phyloP scores from a whole-genome alignment of 1,140 invertebrate genomes.

The Drosophila nikananu region DNA sequence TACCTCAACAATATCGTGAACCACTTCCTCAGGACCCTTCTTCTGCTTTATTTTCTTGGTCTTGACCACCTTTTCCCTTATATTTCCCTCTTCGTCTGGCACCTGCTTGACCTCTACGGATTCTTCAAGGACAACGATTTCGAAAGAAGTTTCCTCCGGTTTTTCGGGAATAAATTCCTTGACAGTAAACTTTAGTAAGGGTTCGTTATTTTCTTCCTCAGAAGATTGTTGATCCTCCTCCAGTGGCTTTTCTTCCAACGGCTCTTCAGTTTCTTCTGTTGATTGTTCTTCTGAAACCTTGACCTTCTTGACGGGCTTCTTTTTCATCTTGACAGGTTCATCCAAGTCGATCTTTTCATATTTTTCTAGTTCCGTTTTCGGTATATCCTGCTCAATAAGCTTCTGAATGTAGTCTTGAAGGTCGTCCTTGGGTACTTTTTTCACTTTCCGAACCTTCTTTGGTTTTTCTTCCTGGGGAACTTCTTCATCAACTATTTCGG shows the following conservation, averaged over 20 bases:
- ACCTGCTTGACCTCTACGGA: constrained; percentile 48
- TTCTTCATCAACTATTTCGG: constrained; percentile 31
- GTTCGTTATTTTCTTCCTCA: constrained; percentile 52
- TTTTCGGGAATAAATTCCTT: constrained; percentile 73
- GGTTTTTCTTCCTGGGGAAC: constrained; percentile 67
- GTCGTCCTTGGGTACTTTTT: constrained; percentile 76
- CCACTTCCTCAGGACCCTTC: constrained; percentile 59
- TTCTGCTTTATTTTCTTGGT: constrained; percentile 80
- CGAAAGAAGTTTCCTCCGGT: constrained; percentile 66
- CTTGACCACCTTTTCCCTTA: constrained; percentile 73
- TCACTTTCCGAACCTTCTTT: constrained; percentile 68
- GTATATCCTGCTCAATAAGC: constrained; percentile 82
- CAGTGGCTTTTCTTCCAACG: constrained; percentile 45
- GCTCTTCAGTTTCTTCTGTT: constrained; percentile 33
- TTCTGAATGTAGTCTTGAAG: constrained; percentile 82
- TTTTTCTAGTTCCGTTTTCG: constrained; percentile 82
- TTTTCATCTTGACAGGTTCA: constrained; percentile 76
- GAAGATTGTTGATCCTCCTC: constrained; percentile 3
- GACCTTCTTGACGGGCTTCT: constrained; percentile 75
- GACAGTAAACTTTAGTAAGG: constrained; percentile 49
- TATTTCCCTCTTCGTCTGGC: constrained; percentile 54
- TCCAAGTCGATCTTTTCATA: constrained; percentile 84
- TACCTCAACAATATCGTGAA: constrained; percentile 74
- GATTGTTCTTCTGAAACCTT: constrained; percentile 67
- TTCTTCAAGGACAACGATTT: constrained; percentile 69